phyloP scores from a whole-genome alignment of 2,888 invertebrate genomes.

The Automeris io region DNA sequence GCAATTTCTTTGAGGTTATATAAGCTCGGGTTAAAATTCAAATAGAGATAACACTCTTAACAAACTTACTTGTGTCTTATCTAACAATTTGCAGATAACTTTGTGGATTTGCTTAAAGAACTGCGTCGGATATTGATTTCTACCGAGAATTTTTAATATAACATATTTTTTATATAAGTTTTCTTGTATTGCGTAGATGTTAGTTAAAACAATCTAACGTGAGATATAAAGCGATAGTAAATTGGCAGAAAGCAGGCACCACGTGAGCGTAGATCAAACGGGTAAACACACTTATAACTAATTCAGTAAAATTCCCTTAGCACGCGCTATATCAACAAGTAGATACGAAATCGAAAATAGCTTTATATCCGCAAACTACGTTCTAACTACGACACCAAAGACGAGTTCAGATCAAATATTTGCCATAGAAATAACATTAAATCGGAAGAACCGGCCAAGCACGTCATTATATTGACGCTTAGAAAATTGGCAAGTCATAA shows the following conservation, averaged over 20 bases:
- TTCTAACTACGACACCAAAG: slow-evolving; percentile 1
- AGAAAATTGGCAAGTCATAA: slow-evolving; percentile 1
- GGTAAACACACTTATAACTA: not conserved
- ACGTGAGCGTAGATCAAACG: not conserved
- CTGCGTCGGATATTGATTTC: no score
- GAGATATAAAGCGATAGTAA: not conserved
- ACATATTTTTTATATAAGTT: no score
- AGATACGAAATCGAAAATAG: not conserved
- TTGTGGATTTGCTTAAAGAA: no score
- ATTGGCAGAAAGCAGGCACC: not conserved
- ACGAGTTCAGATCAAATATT: not conserved
- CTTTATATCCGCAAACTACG: not conserved
- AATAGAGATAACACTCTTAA: slow-evolving; percentile 2
- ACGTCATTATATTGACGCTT: not conserved
- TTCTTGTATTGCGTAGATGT: no score
- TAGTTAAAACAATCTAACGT: not conserved
- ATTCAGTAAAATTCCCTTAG: not conserved
- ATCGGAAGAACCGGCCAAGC: not conserved
- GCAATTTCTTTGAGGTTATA: slow-evolving; percentile 12
- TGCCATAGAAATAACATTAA: slow-evolving; percentile 1
- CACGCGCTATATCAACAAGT: not conserved
- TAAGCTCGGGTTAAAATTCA: slow-evolving; percentile 9
- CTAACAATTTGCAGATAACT: no score
- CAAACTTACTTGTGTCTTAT: no score
- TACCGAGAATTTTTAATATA: no score